Base-by-base conservation (phyloP, 2,888 invertebrate species). In the Cheilosia vernalis region DNA sequence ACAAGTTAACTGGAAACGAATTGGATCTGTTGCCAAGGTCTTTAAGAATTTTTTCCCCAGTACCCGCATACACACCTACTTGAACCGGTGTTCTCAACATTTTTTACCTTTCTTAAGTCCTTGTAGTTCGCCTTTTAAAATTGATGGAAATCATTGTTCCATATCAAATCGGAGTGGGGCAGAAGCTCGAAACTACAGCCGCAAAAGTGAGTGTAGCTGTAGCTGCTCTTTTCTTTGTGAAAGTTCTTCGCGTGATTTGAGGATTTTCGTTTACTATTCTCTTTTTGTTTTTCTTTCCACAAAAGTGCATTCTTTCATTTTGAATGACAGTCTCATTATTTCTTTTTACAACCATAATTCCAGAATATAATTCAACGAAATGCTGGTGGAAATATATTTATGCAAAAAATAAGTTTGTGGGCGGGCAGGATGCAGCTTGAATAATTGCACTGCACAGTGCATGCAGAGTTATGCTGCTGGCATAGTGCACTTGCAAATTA, bases 261-360 rank as follows among this genome's bases (percentile, higher is more conserved):
- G 15, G 2, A 61, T 5, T 63, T 63, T 33, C 47, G 21, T 13
- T 47, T 7, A 21, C 21, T 13, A 1, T 37, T 13, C 0, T 3
- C 13, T 37, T 10, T 33, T 33, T 27, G 9, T 21, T 21, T 51
- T 64, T 49, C 15, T 19, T 13, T 9, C 5, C 9, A 37, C 24
- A 49, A 47, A 9, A 40, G 24, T 19, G n/a, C 55, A 24, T 44
- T 55, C 42, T 42, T 30, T 30, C 42, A 30, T 9, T 55, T 44
- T 67, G 67, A 67, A 67, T 67, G 42, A 30, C 30, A 67, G 55
- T 30, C 30, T 55, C 53, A 67, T 55, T 55, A 30, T 67, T 56
- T 55, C 40, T 53, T 55, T 67, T 55, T 19, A 44, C 30, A 6
- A 42, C 27, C 30, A 21, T 42, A 55, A 42, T 56, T 67, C 55